Percentiles rank a stretch among this genome's conserved stretches.
Evolutionary conservation across 2,797 vertebrate species (phyloP).

Genomic region (Danionella dracula): DNA sequence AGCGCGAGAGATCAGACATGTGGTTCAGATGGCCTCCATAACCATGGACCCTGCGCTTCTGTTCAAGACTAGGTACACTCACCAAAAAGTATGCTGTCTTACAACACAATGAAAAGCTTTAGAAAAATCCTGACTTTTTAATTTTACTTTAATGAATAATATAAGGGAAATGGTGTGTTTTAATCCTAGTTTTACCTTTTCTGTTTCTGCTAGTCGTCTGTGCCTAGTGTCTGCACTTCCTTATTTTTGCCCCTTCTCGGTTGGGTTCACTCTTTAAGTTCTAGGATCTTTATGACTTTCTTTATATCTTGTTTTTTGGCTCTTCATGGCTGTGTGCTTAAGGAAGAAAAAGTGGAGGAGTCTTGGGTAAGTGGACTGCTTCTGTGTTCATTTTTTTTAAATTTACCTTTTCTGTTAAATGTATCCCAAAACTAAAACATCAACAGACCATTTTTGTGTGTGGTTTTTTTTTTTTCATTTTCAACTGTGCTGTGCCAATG

Average conservation of each 20-base stretch:
- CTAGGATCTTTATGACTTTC: conserved; percentile 69
- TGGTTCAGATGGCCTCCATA: conserved; percentile 94
- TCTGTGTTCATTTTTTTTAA: conserved; percentile 47
- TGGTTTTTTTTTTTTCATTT: too few relatives aligned
- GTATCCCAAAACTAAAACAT: too few relatives aligned
- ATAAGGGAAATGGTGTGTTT: neutral
- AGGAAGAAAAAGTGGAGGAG: conserved; percentile 93
- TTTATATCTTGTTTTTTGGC: conserved; percentile 32
- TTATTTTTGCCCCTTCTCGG: conserved; percentile 65
- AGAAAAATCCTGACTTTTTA: too few relatives aligned
- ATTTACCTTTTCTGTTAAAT: neutral
- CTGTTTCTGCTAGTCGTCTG: neutral
- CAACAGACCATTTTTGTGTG: too few relatives aligned
- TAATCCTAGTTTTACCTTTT: too few relatives aligned
- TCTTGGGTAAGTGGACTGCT: conserved; percentile 78
- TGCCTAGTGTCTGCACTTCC: conserved; percentile 61
- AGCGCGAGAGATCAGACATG: conserved; percentile 95
- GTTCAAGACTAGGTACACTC: conserved; percentile 87
- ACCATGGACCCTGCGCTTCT: conserved; percentile 97
- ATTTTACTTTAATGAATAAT: too few relatives aligned
- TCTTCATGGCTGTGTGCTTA: conserved; percentile 76
- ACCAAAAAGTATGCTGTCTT: too few relatives aligned
- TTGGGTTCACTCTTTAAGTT: conserved; percentile 78
- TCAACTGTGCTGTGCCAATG: too few relatives aligned
- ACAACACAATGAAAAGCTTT: too few relatives aligned